These are phyloP conservation scores for Heteromurus nitidus DNA, from an alignment of 2,888 invertebrate genomes.

Conservation along the genomic window DNA sequence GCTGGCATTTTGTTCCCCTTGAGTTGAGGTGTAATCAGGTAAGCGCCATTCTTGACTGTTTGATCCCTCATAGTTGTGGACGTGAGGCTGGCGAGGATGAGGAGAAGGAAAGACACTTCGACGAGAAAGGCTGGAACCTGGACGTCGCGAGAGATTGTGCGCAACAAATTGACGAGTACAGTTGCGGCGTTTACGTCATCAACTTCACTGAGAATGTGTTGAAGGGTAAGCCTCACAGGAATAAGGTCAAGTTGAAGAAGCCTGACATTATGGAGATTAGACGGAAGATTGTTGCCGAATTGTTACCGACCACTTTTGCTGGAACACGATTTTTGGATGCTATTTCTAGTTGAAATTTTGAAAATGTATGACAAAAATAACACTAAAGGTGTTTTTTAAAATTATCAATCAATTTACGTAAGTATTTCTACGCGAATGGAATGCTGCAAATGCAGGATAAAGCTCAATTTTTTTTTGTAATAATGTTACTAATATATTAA, in stretches of 20 bases:
- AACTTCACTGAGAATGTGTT: conserved; percentile 4
- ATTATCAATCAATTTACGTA: too few species aligned
- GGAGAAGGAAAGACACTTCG: not conserved
- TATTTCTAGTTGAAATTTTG: conserved; percentile 15
- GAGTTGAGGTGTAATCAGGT: conserved; percentile 1
- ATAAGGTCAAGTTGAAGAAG: not conserved
- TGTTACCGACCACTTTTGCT: not conserved
- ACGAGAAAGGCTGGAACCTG: not conserved
- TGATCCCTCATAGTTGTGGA: not conserved
- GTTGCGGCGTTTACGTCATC: conserved; percentile 24
- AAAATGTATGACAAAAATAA: too few species aligned
- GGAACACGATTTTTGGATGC: conserved; percentile 25
- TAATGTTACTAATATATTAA: too few species aligned
- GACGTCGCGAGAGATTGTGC: not conserved
- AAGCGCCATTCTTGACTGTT: too few species aligned
- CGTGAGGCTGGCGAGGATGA: not conserved
- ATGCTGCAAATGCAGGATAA: too few species aligned
- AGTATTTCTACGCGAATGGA: too few species aligned
- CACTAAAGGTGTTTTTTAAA: too few species aligned
- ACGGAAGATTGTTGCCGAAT: conserved; percentile 9
- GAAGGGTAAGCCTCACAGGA: not conserved
- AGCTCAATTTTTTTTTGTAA: too few species aligned
- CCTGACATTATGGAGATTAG: conserved; percentile 1
- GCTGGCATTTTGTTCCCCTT: conserved; percentile 21
- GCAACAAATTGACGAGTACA: conserved; percentile 33